Base-by-base conservation (phyloP, 2,113 vertebrate genomes). In the Trochalopteron elliotii region DNA sequence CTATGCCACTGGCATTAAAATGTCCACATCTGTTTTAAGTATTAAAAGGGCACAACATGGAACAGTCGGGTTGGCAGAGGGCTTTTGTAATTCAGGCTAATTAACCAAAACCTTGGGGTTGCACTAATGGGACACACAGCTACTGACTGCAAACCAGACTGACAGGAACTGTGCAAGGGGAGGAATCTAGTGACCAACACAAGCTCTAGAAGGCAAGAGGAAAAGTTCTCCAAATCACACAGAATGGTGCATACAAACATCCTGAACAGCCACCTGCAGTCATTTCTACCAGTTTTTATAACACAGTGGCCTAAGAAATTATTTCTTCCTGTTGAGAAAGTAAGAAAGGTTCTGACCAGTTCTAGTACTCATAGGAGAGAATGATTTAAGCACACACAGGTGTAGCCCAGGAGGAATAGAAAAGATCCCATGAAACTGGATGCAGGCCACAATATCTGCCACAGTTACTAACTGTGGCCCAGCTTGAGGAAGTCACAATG, bases 81-180 rank as follows among this genome's bases (percentile, higher is more conserved):
- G 75, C 31, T 95, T 88, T 78, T 2, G 5, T 40, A 83, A 78
- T 67, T 64, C 78, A 85, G 59, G 50, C 31, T 91, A 7, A 47
- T 81, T 64, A 88, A 97, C 24, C 67, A 67, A 90, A 91, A 63
- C 52, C 56, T 37, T n/a, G 37, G 15, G 69, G 76, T 80, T 80
- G 86, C 76, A 44, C 85, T 94, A 92, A 83, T 2, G 27, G 88
- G 71, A 63, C 57, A 92, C 78, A 91, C 52, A 84, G 93, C 89
- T 93, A 96, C 72, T 60, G 69, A 79, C 64, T 93, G 80, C 92
- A 96, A 92, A 90, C 37, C 80, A 92, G 76, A 90, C 79, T 31
- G 91, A 75, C 60, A 94, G 50, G 63, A 78, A 84, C 68, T 90
- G 88, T n/a, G 83, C 83, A 79, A 37, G 85, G 88, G 40, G 79